These are phyloP conservation scores for Xyliphius kryptos DNA, from an alignment of 2,113 vertebrate genomes.

Conservation along the genomic window DNA sequence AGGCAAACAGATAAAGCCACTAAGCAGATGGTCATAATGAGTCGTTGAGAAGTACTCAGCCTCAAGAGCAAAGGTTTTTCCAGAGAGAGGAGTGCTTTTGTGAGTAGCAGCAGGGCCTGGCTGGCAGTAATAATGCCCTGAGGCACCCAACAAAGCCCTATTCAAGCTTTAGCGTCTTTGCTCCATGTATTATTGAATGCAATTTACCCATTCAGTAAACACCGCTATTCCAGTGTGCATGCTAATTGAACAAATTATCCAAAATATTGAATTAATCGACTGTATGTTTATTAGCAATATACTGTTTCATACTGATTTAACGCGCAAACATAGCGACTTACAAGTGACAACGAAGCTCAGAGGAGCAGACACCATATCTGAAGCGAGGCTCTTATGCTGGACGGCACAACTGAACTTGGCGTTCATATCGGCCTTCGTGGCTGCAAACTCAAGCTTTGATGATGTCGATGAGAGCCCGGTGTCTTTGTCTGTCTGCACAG, in stretches of 20 bases:
- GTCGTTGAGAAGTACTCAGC: conserved; percentile 25
- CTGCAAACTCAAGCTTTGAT: conserved; percentile 75
- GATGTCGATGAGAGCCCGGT: conserved; percentile 72
- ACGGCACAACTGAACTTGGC: conserved; percentile 75
- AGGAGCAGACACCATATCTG: conserved; percentile 66
- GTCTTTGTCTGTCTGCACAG: conserved; percentile 56
- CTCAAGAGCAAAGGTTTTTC: conserved; percentile 28
- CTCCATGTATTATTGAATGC: too few relatives aligned
- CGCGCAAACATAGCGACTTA: conserved; percentile 67
- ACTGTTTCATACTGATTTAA: too few relatives aligned
- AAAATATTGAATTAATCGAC: too few relatives aligned
- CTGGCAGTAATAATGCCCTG: conserved; percentile 43
- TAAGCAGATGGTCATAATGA: conserved; percentile 31
- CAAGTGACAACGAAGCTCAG: conserved; percentile 78
- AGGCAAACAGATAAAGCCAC: conserved; percentile 32
- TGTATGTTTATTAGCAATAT: too few relatives aligned
- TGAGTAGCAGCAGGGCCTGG: conserved; percentile 31
- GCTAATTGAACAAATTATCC: too few relatives aligned
- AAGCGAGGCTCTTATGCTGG: conserved; percentile 55
- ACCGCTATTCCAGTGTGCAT: too few relatives aligned
- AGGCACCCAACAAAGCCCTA: conserved; percentile 43
- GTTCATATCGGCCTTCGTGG: conserved; percentile 74
- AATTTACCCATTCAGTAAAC: too few relatives aligned
- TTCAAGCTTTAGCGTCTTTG: conserved; percentile 44
- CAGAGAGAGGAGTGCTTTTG: conserved; percentile 36